Conservation (phyloP, 2,113 vertebrate genomes). For the Cynopterus brachyotis region DNA sequence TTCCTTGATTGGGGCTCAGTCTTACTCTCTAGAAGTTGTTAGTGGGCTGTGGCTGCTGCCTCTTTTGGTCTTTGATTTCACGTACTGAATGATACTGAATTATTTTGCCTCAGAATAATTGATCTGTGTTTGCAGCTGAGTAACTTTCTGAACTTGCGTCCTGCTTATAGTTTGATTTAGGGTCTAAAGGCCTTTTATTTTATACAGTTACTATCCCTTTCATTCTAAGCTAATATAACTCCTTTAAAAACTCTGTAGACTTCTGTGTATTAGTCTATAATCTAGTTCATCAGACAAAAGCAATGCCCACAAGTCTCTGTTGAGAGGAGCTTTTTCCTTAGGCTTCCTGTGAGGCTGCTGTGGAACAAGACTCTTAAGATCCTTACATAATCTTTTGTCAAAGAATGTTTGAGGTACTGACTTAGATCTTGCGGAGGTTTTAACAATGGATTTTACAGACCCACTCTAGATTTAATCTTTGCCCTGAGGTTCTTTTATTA, state of each 20-base stretch:
- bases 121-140: not conserved
- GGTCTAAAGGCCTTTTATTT: not conserved
- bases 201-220: not conserved
- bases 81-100: too few relatives aligned
- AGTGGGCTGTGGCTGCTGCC: not conserved
- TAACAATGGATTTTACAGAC: not conserved
- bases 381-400: not conserved
- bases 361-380: not conserved
- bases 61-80: not conserved
- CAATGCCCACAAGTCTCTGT: not conserved
- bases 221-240: not conserved
- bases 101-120: not conserved
- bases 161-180: not conserved
- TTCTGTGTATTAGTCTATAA: not conserved
- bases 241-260: not conserved
- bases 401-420: not conserved
- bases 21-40: not conserved
- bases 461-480: slow-evolving; percentile 1
- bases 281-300: not conserved
- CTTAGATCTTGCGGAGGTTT: not conserved
- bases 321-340: not conserved
- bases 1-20: not conserved
- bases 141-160: not conserved
- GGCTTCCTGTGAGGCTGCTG: not conserved
- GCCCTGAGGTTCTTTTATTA: not conserved